phyloP scores from a whole-genome alignment of 2,113 vertebrate species.

The Garra rufa region DNA sequence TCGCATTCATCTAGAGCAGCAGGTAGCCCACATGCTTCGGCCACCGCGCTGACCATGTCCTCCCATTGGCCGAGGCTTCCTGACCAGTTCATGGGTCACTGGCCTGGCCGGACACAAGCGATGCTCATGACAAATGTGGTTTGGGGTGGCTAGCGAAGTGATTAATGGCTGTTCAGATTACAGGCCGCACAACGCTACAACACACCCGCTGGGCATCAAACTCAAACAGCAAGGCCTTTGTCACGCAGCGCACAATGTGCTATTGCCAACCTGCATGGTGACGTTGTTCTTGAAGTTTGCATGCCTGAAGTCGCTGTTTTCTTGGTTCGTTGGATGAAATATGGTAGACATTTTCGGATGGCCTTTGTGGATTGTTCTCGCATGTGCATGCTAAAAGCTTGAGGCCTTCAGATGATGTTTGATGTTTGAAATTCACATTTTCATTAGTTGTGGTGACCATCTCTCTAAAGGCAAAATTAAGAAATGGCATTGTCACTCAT shows the following conservation, averaged over 20 bases:
- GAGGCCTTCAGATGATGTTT: slow-evolving; percentile 62
- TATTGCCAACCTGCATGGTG: slow-evolving; percentile 58
- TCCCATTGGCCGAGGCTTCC: slow-evolving; percentile 80
- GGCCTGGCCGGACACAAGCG: slow-evolving; percentile 80
- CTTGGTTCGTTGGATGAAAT: slow-evolving; percentile 55
- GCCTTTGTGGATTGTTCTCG: slow-evolving; percentile 58
- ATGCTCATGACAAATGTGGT: slow-evolving; percentile 79
- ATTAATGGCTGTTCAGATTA: slow-evolving; percentile 75
- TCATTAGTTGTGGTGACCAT: slow-evolving; percentile 62
- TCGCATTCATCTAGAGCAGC: slow-evolving; percentile 91
- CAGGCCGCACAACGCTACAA: slow-evolving; percentile 50
- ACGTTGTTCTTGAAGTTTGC: slow-evolving; percentile 44
- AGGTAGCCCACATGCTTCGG: slow-evolving; percentile 88
- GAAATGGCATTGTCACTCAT: slow-evolving; percentile 64
- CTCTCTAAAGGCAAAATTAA: slow-evolving; percentile 62
- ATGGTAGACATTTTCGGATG: slow-evolving; percentile 33
- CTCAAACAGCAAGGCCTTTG: slow-evolving; percentile 56
- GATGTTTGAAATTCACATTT: slow-evolving; percentile 49
- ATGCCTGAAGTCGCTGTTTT: slow-evolving; percentile 46
- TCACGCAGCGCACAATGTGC: slow-evolving; percentile 64
- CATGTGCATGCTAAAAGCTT: slow-evolving; percentile 61
- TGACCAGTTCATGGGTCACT: slow-evolving; percentile 86
- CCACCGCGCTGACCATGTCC: slow-evolving; percentile 72
- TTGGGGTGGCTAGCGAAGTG: slow-evolving; percentile 76
- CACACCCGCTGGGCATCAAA: slow-evolving; percentile 67